Evolutionary conservation across 2,797 vertebrate species (phyloP).

Genomic region (Propithecus deckenii): DNA sequence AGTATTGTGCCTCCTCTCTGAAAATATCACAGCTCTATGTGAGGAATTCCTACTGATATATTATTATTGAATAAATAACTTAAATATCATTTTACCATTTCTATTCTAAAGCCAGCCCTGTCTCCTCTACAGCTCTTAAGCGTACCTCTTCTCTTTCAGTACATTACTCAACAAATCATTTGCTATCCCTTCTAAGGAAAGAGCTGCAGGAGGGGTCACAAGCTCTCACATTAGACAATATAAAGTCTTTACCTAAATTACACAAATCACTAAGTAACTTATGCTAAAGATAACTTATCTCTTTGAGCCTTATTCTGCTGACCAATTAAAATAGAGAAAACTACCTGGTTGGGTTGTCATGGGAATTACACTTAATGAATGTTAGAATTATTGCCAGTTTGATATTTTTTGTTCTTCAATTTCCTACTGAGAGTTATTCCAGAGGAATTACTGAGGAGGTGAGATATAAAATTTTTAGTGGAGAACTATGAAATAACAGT

Average conservation of each 20-base stretch:
- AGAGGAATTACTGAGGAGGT: neutral
- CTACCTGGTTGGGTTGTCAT: fast-evolving
- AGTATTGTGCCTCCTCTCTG: neutral
- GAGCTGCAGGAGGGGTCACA: fast-evolving
- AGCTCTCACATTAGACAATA: neutral
- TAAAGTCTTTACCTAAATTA: neutral
- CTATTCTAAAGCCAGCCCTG: neutral
- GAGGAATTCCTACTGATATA: neutral
- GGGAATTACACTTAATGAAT: neutral
- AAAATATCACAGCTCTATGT: neutral
- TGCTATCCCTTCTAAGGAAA: neutral
- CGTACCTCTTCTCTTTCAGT: neutral
- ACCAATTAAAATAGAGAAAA: neutral
- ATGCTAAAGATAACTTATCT: neutral
- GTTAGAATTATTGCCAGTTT: neutral
- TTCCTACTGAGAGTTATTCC: neutral
- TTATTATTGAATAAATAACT: neutral
- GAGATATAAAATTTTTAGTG: neutral
- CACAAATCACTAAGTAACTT: neutral
- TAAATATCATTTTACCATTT: neutral
- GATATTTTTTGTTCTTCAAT: neutral
- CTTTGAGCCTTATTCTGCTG: neutral
- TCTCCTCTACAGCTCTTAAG: fast-evolving
- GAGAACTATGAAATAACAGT: neutral
- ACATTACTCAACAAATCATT: neutral